Conservation (phyloP, 2,113 vertebrate species). For the Cinclus mexicanus region DNA sequence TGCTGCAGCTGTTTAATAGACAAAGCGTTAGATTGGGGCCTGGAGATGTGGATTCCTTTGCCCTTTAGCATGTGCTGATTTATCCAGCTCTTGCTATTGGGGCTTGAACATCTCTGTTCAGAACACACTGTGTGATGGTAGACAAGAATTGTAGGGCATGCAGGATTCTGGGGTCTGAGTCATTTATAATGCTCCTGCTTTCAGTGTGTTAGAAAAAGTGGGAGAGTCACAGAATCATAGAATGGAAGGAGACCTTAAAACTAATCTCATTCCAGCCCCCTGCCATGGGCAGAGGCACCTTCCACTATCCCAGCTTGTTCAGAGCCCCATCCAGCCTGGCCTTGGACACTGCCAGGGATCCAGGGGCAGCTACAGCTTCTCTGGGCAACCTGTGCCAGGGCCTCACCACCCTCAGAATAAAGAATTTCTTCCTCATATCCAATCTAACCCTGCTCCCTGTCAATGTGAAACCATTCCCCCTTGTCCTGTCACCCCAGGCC, state of each 20-base stretch:
- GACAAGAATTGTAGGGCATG: background rate
- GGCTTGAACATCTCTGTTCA: background rate
- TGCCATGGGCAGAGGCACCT: background rate
- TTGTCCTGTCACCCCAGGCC: background rate
- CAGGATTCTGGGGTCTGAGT: background rate
- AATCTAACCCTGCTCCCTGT: fast-evolving
- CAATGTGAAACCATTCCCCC: fast-evolving
- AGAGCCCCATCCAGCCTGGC: fast-evolving
- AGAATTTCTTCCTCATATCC: fast-evolving
- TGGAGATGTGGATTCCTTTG: background rate
- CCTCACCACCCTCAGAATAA: fast-evolving
- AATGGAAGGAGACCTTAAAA: background rate
- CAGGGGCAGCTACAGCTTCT: background rate
- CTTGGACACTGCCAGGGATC: background rate
- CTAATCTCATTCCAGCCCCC: fast-evolving
- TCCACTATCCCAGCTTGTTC: background rate
- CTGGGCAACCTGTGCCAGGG: background rate
- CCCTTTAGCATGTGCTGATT: background rate
- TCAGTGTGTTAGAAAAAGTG: background rate
- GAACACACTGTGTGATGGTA: background rate
- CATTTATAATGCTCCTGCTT: background rate
- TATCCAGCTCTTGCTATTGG: background rate
- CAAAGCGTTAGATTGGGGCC: background rate
- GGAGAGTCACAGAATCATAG: background rate
- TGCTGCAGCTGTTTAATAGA: background rate